phyloP scores from a whole-genome alignment of 2,888 invertebrate species.

The Drosophila nr. medialis region DNA sequence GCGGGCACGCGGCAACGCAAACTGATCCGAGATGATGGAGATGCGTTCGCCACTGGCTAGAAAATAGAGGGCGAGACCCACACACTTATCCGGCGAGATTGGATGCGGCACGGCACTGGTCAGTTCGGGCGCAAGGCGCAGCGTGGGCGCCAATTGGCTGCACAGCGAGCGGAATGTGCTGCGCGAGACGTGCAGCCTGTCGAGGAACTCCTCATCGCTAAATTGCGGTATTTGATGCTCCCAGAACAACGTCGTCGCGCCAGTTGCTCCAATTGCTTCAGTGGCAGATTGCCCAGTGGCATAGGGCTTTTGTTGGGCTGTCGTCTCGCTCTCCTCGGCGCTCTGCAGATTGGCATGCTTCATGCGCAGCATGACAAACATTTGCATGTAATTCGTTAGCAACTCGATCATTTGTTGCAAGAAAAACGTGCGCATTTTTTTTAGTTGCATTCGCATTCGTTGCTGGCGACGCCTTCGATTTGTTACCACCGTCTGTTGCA shows the following conservation, averaged over 20 bases:
- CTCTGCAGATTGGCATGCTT: conserved; percentile 40
- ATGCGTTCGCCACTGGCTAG: conserved; percentile 81
- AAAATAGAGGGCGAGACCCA: conserved; percentile 80
- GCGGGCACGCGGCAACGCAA: conserved; percentile 73
- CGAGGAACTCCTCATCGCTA: conserved; percentile 75
- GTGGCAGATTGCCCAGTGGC: neutral
- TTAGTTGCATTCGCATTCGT: conserved; percentile 65
- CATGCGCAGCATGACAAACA: conserved; percentile 58
- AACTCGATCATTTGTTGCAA: conserved; percentile 78
- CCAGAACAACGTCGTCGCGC: conserved; percentile 36
- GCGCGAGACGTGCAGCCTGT: conserved; percentile 78
- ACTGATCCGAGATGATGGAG: conserved; percentile 74
- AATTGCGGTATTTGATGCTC: conserved; percentile 56
- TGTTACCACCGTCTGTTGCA: conserved; percentile 75
- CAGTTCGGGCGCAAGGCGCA: conserved; percentile 41
- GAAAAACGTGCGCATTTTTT: conserved; percentile 74
- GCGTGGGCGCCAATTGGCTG: conserved; percentile 57
- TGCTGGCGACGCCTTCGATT: conserved; percentile 76
- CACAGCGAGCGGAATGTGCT: conserved; percentile 78
- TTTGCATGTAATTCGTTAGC: conserved; percentile 77
- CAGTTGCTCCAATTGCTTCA: neutral
- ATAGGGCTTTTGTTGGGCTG: neutral
- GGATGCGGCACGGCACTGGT: neutral
- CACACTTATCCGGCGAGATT: conserved; percentile 76
- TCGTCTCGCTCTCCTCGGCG: neutral